Percentiles rank a stretch among this genome's conserved stretches.
Conservation (phyloP, 2,113 vertebrate genomes). For the Capreolus pygargus region DNA sequence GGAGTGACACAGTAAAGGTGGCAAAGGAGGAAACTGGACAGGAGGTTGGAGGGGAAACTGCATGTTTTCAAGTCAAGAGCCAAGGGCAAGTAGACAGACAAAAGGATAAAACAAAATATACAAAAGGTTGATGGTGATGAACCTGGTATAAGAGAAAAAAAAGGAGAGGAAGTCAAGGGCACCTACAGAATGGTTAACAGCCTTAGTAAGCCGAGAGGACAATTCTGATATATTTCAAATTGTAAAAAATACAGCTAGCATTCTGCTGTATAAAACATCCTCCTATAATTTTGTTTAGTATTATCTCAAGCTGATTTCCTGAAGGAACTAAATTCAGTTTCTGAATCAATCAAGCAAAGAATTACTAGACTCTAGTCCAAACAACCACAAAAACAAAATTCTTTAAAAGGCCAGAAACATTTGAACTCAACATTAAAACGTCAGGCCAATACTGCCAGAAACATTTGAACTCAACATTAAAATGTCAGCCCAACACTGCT, state of each 20-base stretch:
- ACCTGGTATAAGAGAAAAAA: not conserved
- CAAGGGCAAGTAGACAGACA: not conserved
- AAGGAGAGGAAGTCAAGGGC: not conserved
- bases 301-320: not conserved
- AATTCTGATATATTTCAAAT: not conserved
- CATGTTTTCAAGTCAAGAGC: not conserved
- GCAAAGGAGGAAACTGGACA: not conserved
- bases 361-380: not conserved
- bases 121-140: not conserved
- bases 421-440: not conserved
- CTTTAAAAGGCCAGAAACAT: conserved; percentile 3
- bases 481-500: not conserved
- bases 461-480: not conserved
- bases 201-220: not conserved
- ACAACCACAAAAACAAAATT: not conserved
- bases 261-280: not conserved
- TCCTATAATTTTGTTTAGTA: not conserved
- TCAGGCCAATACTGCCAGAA: not conserved
- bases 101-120: not conserved
- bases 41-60: not conserved
- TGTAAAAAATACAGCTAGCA: not conserved
- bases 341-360: not conserved
- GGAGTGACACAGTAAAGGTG: not conserved
- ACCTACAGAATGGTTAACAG: not conserved
- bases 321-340: not conserved